Evolutionary conservation across 2,113 vertebrate genomes (phyloP), one percentile per base, ranked within the genome.

Genomic region (Chionomys nivalis): DNA sequence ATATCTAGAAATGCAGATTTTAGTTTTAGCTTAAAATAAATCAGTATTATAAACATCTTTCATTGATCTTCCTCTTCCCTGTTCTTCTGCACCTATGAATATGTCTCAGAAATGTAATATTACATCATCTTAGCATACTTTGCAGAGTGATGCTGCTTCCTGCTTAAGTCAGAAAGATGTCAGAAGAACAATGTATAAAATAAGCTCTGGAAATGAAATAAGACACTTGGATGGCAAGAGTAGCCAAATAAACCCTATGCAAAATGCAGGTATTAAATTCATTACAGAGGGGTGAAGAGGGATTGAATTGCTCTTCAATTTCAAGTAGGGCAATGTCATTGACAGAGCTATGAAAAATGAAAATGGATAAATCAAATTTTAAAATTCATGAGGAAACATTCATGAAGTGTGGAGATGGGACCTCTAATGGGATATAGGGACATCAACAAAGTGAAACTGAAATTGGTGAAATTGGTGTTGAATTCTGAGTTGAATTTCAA

Each of bases 21-120:
- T 89, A 90, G 87, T 77, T 70, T 96, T 73, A 86, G 49, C 61
- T 96, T 75, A 47, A 94, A 97, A 92, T 88, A 94, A 90, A 89
- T 81, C 90, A 66, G 52, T 26, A 86, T 66, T 28, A 52, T 58
- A 92, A 93, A 68, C 14, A 81, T 91, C 68, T 95, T 87, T 73
- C 66, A 86, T 42, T 87, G 42, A 75, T 89, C 58, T 90, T 81
- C n/a, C 31, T 70, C 76, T 90, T 90, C 23, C 78, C 13, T 2
- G 11, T 11, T 63, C 72, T 77, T 17, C 2, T 89, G n/a, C 24
- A 49, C 4, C 89, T 96, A 68, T 24, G 33, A 47, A 21, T 77
- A 39, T 92, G 31, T 31, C 65, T 90, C 79, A 75, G 0, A 68
- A 31, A 36, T 26, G 83, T 72, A 93, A 87, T 91, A 75, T 73